Evolutionary conservation across 2,888 invertebrate species (phyloP), one percentile per base, ranked within the genome.

Genomic region (Smittia sp.): DNA sequence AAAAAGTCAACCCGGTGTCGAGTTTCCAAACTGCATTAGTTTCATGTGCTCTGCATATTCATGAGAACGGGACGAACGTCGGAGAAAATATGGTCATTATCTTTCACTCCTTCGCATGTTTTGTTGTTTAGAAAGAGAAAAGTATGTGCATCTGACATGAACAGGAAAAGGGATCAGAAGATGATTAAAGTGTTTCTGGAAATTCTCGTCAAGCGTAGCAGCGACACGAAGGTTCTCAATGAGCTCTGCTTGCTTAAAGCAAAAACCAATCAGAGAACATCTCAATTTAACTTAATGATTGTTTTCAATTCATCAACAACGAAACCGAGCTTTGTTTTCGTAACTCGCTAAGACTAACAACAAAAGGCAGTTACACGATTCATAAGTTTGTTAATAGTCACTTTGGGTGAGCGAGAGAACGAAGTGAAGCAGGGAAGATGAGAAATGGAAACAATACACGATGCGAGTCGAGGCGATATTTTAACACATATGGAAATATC

Each of bases 81-180:
- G 46, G 18, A 58, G 18, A 13, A 58, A 58, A 58, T 58, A 13
- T 68, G 68, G 68, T 68, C 68, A 68, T 68, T 68, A 68, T 68
- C 68, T 68, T 68, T 68, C 68, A 68, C 68, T 58, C 58, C 46
- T 46, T 46, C 46, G 46, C 15, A 11, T 46, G 9, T 2, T 46
- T 46, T 46, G n/a, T 46, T 46, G 4, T 46, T 15, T 46, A 15
- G 46, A 15, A 46, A 46, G 15, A 2, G n/a, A n/a, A n/a, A n/a
- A n/a, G n/a, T n/a, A n/a, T n/a, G n/a, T n/a, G 46, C 46, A 46
- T 6, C 2, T 11, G 46, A 46, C 46, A 46, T 46, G 46, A 46
- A 46, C 46, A 46, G 46, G 46, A 46, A 46, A 46, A 46, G 11
- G 46, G 46, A 46, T 46, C 46, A 11, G n/a, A n/a, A 46, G 46